Percentiles rank a stretch among this genome's conserved stretches.
Evolutionary conservation across 2,797 vertebrate species (phyloP).

Genomic region (Melopsittacus undulatus): DNA sequence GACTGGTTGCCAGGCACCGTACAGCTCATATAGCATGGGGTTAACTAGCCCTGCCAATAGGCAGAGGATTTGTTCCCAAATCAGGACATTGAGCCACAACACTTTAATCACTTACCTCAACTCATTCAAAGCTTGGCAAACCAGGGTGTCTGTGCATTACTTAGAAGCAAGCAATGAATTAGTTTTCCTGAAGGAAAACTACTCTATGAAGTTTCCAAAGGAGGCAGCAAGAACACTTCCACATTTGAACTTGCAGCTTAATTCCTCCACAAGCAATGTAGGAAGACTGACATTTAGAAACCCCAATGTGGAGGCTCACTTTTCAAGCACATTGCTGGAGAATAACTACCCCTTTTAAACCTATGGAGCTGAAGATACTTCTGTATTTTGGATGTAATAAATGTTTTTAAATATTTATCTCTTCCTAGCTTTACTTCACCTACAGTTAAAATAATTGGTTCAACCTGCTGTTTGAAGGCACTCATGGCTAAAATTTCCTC

Average conservation of each 20-base stretch:
- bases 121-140: not conserved
- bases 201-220: not conserved
- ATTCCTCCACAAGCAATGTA: not conserved
- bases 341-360: not conserved
- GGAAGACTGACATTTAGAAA: not conserved
- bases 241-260: not conserved
- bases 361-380: not conserved
- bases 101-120: not conserved
- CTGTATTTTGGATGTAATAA: not conserved
- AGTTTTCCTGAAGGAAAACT: not conserved
- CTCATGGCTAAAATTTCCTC: not conserved
- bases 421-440: not conserved
- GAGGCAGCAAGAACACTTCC: not conserved
- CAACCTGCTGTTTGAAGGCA: not conserved
- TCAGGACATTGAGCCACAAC: not conserved
- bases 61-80: not conserved
- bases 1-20: accelerated
- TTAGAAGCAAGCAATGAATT: not conserved
- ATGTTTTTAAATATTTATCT: not conserved
- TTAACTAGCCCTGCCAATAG: not conserved
- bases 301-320: not conserved
- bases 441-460: not conserved
- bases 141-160: not conserved
- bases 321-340: not conserved
- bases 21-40: not conserved